Percentiles rank a stretch among this genome's conserved stretches.
These are phyloP conservation scores for Cheilosia variabilis DNA, from an alignment of 2,888 invertebrate genomes.

Conservation along the genomic window DNA sequence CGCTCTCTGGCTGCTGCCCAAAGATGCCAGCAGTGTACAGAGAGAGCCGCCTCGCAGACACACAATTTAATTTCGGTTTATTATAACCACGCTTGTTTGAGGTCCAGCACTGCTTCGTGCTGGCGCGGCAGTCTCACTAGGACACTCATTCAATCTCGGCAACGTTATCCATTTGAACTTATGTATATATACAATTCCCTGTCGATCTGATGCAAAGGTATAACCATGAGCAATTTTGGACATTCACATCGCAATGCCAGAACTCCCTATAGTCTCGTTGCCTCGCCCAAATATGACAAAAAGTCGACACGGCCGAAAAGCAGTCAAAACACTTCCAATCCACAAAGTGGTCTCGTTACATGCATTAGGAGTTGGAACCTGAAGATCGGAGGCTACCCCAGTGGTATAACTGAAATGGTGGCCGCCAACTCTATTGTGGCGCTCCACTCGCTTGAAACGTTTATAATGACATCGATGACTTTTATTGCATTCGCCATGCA, in stretches of 20 bases:
- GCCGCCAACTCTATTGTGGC: slow-evolving; percentile 31
- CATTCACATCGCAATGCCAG: slow-evolving; percentile 60
- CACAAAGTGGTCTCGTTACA: slow-evolving; percentile 64
- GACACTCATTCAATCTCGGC: slow-evolving; percentile 38
- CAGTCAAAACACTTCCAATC: slow-evolving; percentile 73
- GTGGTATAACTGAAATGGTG: background rate
- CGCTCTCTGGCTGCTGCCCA: slow-evolving; percentile 32
- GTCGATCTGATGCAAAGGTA: slow-evolving; percentile 48
- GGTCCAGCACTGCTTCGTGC: slow-evolving; percentile 16
- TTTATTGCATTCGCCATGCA: slow-evolving; percentile 60
- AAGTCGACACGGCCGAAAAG: slow-evolving; percentile 63
- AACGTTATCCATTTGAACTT: slow-evolving; percentile 61
- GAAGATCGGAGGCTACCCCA: slow-evolving; percentile 22
- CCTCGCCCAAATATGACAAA: slow-evolving; percentile 75
- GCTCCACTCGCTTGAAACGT: slow-evolving; percentile 23
- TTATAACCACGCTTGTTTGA: slow-evolving; percentile 50
- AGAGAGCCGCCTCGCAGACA: slow-evolving; percentile 54
- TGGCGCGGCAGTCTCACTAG: slow-evolving; percentile 14
- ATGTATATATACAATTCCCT: slow-evolving; percentile 18
- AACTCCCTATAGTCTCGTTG: slow-evolving; percentile 44
- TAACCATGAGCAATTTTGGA: slow-evolving; percentile 52
- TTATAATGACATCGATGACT: slow-evolving; percentile 60
- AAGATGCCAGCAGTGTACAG: slow-evolving; percentile 9
- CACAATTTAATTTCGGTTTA: slow-evolving; percentile 70
- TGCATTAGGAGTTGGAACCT: slow-evolving; percentile 47